Base-by-base conservation (phyloP, 2,113 vertebrate species). In the Vidua chalybeata region DNA sequence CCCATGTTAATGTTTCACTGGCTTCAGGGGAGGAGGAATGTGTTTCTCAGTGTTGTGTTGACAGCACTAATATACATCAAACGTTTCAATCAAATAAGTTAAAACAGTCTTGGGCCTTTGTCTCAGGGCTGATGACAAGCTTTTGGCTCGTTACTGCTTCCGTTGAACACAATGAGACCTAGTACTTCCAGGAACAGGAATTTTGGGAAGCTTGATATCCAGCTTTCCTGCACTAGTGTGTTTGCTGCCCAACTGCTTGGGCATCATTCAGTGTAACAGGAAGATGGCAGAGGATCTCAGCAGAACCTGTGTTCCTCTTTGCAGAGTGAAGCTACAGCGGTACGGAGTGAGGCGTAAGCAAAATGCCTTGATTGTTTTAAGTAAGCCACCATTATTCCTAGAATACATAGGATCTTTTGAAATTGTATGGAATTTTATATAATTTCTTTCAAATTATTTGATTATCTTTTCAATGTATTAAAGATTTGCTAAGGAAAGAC, bases 391-490 rank as follows among this genome's bases (percentile, higher is more conserved):
- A 8, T 82, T 87, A 23, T 48, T 54, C 58, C 73, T 66, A 58
- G 41, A 84, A n/a, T 12, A 67, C 56, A 30, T 69, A 81, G n/a
- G 23, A 43, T 80, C 56, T 63, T 45, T 24, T 54, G 78, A 78
- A 87, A 45, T 89, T 87, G 31, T 39, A 64, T 82, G 41, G 23
- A 51, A n/a, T 79, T 88, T 84, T 75, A 75, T 88, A 12, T 59
- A 49, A 78, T 59, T 95, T 94, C 75, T 94, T 94, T 86, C 26
- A 69, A 94, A 91, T 92, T 94, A 49, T 91, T 88, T 97, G 51
- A 95, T 73, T 73, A 93, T 27, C 24, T 88, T 96, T 88, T 64
- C 33, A 96, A 80, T 90, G 51, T 71, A 68, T 80, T 95, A 82
- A 94, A 91, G 46, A 76, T 81, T 94, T 87, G 71, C 33, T 33